A percentile compares a stretch with the other conserved stretches of the same genome.
phyloP scores from a whole-genome alignment of 1,140 invertebrate genomes.

The Andricus grossulariae region DNA sequence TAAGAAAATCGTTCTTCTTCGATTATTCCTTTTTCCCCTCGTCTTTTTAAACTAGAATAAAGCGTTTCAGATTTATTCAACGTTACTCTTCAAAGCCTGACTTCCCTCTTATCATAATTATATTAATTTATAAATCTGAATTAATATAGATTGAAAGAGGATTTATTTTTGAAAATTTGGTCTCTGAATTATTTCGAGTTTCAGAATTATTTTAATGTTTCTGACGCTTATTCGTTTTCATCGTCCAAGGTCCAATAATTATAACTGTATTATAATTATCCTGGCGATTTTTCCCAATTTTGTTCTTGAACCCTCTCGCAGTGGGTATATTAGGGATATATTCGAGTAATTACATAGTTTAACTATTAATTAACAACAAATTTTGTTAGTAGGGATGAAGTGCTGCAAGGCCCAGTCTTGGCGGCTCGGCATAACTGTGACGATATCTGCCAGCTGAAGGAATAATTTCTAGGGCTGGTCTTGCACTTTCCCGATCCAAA shows the following conservation, averaged over 20 bases:
- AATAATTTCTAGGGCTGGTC: conserved; percentile 69
- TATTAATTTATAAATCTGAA: too few relatives aligned
- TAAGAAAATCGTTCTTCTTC: background rate
- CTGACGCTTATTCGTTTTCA: too few relatives aligned
- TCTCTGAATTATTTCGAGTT: background rate
- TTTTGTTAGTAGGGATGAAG: conserved; percentile 74
- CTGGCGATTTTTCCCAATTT: background rate
- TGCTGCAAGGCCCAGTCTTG: conserved; percentile 75
- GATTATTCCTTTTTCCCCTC: conserved; percentile 2
- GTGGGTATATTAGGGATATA: background rate
- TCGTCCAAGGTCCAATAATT: too few relatives aligned
- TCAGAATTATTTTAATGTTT: background rate
- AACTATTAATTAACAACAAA: conserved; percentile 57
- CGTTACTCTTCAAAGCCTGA: too few relatives aligned
- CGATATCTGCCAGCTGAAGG: conserved; percentile 73
- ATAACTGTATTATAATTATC: background rate
- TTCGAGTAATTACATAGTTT: conserved; percentile 57
- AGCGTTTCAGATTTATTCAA: too few relatives aligned
- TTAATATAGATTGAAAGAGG: background rate
- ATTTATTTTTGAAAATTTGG: background rate
- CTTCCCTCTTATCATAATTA: too few relatives aligned
- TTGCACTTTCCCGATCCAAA: conserved; percentile 77
- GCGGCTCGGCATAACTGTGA: conserved; percentile 77
- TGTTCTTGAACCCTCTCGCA: too few relatives aligned
- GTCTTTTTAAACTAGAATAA: too few relatives aligned